Evolutionary conservation across 2,888 invertebrate genomes (phyloP), one percentile per base, ranked within the genome.

Genomic region (Syritta pipiens): DNA sequence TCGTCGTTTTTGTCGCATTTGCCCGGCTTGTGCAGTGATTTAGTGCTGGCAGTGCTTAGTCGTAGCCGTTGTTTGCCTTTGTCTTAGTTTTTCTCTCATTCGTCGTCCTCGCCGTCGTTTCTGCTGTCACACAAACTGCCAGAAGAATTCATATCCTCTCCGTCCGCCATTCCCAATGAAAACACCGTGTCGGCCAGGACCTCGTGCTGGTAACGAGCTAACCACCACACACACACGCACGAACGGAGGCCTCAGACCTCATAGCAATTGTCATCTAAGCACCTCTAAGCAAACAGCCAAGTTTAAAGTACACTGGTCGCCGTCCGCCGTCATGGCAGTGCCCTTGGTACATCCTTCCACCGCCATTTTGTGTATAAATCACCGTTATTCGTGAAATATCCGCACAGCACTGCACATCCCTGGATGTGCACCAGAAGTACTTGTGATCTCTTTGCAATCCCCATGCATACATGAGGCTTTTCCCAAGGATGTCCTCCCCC

Each of bases 371-470:
- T 48, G 46, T 68, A 69, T 55, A 62, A 63, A 76, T 59, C 76
- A 55, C 42, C 49, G 69, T 71, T 69, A 59, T 76, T 76, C 76
- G 76, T 65, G 63, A 63, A 71, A 59, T 65, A 71, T 65, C 65
- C 71, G 59, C n/a, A n/a, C n/a, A n/a, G 44, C 14, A 37, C 51
- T 69, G 59, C 35, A 59, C 12, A 44, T 10, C n/a, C n/a, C 48
- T 68, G 53, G 60, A 68, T 48, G 24, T 63, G 63, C 35, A 60
- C 46, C 77, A 71, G 51, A 71, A 71, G 63, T 51, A 69, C 72
- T 65, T 60, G 65, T 69, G 72, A 71, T 72, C 77, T 57, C 37
- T 65, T 77, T 72, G 53, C 65, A 65, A n/a, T n/a, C 53, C 46
- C 40, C 72, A 60, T 72, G 77, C 65, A 77, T 77, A 59, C 77